Percentiles rank a stretch among this genome's conserved stretches.
Conservation (phyloP, 1,140 invertebrate genomes). For the Piezodorus guildinii region DNA sequence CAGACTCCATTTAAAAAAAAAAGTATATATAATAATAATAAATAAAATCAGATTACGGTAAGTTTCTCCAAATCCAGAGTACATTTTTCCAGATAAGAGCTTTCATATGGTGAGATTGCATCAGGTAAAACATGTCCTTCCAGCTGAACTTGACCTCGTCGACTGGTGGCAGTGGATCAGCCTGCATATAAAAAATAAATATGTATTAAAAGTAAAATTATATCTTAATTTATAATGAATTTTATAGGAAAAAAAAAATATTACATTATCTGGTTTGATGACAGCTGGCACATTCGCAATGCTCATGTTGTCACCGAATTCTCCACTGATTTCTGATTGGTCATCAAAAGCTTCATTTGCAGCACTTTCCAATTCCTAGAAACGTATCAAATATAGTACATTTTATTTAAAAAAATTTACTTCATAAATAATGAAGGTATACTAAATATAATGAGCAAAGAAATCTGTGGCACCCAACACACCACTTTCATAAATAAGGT, state of each 20-base stretch:
- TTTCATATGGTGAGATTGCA: slow-evolving; percentile 47
- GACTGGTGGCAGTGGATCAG: slow-evolving; percentile 42
- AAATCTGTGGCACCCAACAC: no score
- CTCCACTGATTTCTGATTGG: slow-evolving; percentile 59
- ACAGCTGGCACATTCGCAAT: slow-evolving; percentile 5
- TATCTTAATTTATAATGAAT: no score
- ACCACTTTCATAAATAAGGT: no score
- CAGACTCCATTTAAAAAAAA: no score
- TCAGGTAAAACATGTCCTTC: slow-evolving; percentile 48
- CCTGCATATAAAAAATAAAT: slow-evolving; percentile 18
- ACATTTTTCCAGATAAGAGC: slow-evolving; percentile 88
- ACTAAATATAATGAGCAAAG: no score
- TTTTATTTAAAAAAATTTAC: no score
- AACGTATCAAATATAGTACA: no score
- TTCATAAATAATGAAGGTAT: no score
- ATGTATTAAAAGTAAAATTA: slow-evolving; percentile 1
- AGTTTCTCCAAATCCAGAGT: slow-evolving; percentile 83
- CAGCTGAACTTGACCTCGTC: slow-evolving; percentile 40
- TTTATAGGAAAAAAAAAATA: background rate
- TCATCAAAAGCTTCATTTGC: slow-evolving; percentile 32
- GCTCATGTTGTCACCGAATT: slow-evolving; percentile 72
- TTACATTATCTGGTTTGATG: slow-evolving; percentile 13
- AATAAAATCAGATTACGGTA: slow-evolving; percentile 44
- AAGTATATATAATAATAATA: no score
- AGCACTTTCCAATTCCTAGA: slow-evolving; percentile 43